Conservation (phyloP, 2,888 invertebrate genomes). For the Temnothorax ravouxi region DNA sequence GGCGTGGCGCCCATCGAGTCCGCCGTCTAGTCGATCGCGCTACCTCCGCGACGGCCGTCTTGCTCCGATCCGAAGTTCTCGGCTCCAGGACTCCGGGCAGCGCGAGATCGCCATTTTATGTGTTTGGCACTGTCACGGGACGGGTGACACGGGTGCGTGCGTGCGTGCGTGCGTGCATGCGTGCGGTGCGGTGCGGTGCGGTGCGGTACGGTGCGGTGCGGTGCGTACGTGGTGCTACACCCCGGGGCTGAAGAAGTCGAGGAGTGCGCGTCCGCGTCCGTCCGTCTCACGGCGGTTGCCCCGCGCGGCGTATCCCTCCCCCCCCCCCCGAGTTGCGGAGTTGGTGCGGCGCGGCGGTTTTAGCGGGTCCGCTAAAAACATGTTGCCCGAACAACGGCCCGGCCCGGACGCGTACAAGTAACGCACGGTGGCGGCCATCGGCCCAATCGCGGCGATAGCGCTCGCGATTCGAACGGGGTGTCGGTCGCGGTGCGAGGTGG, state of each 20-base stretch:
- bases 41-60: slow-evolving; percentile 65
- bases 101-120: slow-evolving; percentile 84
- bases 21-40: slow-evolving; percentile 59
- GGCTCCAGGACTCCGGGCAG: slow-evolving; percentile 63
- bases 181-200: slow-evolving; percentile 64
- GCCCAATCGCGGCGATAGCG: slow-evolving; percentile 42
- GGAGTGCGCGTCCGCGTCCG: not conserved
- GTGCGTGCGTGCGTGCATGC: slow-evolving; percentile 68
- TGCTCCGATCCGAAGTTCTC: slow-evolving; percentile 70
- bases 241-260: not conserved
- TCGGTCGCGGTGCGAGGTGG: slow-evolving; percentile 49
- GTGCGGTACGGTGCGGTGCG: slow-evolving; percentile 66
- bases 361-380: slow-evolving; percentile 72
- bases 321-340: no score
- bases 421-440: slow-evolving; percentile 70
- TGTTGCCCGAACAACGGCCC: slow-evolving; percentile 82
- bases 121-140: slow-evolving; percentile 84
- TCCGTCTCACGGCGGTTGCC: no score
- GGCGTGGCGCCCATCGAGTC: slow-evolving; percentile 9
- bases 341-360: not conserved
- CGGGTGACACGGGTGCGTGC: slow-evolving; percentile 68
- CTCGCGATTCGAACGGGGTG: slow-evolving; percentile 65
- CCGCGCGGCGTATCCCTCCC: no score
- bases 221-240: slow-evolving; percentile 42
- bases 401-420: slow-evolving; percentile 84